These are phyloP conservation scores for Porites lobata DNA, from an alignment of 92 coral and sea anemone species.

Conservation along the genomic window DNA sequence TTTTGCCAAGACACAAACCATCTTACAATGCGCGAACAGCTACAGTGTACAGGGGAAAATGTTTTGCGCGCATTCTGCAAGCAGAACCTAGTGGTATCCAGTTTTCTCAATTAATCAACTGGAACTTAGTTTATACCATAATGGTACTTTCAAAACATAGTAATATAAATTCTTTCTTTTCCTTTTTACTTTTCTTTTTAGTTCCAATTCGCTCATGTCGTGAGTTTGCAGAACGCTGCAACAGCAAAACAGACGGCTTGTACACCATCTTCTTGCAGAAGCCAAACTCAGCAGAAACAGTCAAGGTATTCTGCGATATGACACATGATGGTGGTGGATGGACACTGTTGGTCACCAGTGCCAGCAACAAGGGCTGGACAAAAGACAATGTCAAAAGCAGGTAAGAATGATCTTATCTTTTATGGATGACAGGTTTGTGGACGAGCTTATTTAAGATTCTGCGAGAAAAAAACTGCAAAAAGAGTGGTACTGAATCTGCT, in stretches of 20 bases:
- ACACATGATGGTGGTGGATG: conserved; percentile 93
- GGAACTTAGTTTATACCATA: neutral
- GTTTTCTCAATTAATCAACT: no score
- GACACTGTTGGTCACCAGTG: conserved; percentile 90
- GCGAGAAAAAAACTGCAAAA: no score
- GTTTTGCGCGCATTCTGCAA: no score
- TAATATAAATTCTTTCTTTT: neutral
- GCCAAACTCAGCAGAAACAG: conserved; percentile 76
- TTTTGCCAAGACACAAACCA: no score
- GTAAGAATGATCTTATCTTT: conserved; percentile 7
- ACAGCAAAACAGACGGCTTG: conserved; percentile 87
- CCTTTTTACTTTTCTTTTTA: conserved; percentile 26
- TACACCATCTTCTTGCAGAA: conserved; percentile 86
- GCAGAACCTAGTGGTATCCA: no score
- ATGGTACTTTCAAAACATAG: no score
- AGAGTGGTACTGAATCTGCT: no score
- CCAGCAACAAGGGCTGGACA: conserved; percentile 88
- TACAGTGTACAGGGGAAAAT: no score
- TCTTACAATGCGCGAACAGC: no score
- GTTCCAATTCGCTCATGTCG: conserved; percentile 97
- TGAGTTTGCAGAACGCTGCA: conserved; percentile 94
- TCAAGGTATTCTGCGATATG: conserved; percentile 94
- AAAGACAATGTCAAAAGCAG: conserved; percentile 74
- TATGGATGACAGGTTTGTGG: neutral
- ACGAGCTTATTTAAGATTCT: no score